phyloP scores from a whole-genome alignment of 2,888 invertebrate genomes.

The Dilophus febrilis region DNA sequence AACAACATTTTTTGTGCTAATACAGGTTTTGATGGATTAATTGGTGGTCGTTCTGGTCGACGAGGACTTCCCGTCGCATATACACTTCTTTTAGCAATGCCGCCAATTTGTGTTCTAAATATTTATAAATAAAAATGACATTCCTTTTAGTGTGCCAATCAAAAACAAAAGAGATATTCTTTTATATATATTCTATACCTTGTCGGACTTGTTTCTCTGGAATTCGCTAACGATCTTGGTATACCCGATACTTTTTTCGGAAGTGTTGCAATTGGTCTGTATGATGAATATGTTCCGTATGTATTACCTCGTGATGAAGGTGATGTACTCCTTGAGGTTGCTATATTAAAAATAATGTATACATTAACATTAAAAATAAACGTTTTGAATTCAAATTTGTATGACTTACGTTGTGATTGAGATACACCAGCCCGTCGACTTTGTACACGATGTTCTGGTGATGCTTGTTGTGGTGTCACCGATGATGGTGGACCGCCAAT shows the following conservation, averaged over 20 bases:
- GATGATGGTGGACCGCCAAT: slow-evolving; percentile 33
- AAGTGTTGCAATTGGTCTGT: slow-evolving; percentile 33
- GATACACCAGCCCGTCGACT: slow-evolving; percentile 62
- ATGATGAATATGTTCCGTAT: slow-evolving; percentile 31
- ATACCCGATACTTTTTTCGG: slow-evolving; percentile 53
- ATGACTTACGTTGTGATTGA: slow-evolving; percentile 80
- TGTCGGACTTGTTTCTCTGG: slow-evolving; percentile 48
- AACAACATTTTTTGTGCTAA: slow-evolving; percentile 71
- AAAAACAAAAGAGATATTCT: slow-evolving; percentile 10
- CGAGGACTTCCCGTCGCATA: slow-evolving; percentile 19
- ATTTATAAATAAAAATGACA: not conserved
- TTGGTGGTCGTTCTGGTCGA: slow-evolving; percentile 35
- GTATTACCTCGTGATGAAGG: slow-evolving; percentile 68
- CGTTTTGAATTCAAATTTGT: not conserved
- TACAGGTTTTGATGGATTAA: slow-evolving; percentile 37
- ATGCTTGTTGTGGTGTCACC: slow-evolving; percentile 18
- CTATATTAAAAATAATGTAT: slow-evolving; percentile 30
- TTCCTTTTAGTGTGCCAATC: not conserved
- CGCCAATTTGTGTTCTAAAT: slow-evolving; percentile 18
- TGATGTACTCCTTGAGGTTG: slow-evolving; percentile 84
- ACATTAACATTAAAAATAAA: slow-evolving; percentile 4
- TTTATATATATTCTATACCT: slow-evolving; percentile 27
- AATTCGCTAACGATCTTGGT: slow-evolving; percentile 49
- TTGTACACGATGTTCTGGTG: slow-evolving; percentile 41
- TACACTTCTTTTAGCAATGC: slow-evolving; percentile 12